Evolutionary conservation across 2,888 invertebrate genomes (phyloP).

Genomic region (Hydrotaea diabolus): DNA sequence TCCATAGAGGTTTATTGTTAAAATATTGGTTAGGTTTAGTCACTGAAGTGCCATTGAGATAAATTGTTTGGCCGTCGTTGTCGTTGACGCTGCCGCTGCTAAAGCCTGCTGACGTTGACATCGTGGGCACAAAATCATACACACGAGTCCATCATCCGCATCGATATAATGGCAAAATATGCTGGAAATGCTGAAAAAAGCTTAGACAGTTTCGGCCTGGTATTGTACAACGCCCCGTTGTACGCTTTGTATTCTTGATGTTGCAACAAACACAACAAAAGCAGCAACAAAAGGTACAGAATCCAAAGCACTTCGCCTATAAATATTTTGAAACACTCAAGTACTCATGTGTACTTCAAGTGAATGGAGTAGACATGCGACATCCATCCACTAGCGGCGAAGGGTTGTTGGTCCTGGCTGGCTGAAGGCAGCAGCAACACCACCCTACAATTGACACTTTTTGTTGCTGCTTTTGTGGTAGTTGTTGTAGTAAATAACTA

Average conservation of each 20-base stretch:
- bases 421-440: background rate
- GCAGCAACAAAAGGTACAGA: background rate
- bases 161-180: conserved; percentile 1
- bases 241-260: background rate
- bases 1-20: conserved; percentile 62
- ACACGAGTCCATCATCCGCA: background rate
- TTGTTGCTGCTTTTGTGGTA: background rate
- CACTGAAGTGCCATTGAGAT: conserved; percentile 69
- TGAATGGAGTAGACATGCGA: conserved; percentile 12
- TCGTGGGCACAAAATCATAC: background rate
- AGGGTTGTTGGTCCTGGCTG: background rate
- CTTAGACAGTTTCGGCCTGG: background rate
- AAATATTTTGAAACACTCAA: conserved; percentile 58
- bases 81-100: background rate
- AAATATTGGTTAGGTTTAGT: conserved; percentile 67
- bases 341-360: conserved; percentile 41
- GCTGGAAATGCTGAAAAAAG: conserved; percentile 1
- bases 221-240: background rate
- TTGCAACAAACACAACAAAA: background rate
- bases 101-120: conserved; percentile 16
- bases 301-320: conserved; percentile 40
- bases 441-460: background rate
- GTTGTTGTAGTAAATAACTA: conserved; percentile 16
- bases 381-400: too few species aligned
- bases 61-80: conserved; percentile 68